Evolutionary conservation across 2,888 invertebrate species (phyloP), one percentile per base, ranked within the genome.

Genomic region (Ditula angustiorana): DNA sequence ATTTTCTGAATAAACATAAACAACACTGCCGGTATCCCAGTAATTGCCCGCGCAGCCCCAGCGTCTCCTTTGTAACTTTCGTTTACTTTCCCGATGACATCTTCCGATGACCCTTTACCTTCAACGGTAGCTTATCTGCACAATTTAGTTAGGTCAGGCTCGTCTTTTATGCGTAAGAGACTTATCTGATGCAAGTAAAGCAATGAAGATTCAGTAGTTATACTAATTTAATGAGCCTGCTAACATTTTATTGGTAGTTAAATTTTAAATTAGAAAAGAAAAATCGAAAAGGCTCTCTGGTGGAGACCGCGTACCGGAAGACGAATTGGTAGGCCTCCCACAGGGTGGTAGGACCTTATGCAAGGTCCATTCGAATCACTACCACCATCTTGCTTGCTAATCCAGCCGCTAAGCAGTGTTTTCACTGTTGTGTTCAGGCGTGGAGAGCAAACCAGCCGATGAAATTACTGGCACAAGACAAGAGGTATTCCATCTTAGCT

Each of bases 1-100:
- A 35, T 3, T 75, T 71, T 71, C 72, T 79, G 82, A 80, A 83
- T 83, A 82, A 82, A 83, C 81, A 81, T 81, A 78, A 73, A 72
- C 77, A 73, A 74, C 71, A 71, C 69, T 83, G 83, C 79, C 77
- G 74, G 76, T 76, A 73, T 75, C 75, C 75, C 74, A 77, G 77
- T 83, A 82, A 85, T 85, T 81, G 79, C 78, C 66, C 69, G 73
- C 69, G 57, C 60, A 69, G 71, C 64, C 68, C 64, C 41, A 52
- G 53, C 52, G 30, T 16, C 3, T 13, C 50, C 41, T 46, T 62
- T 56, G 35, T 55, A 49, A 41, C 47, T 56, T 56, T 62, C 56
- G 47, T 56, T 56, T 23, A 56, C 62, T 56, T 62, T 62, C 56
- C 47, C 37, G 62, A 62, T 62, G 56, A 16, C 49, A 28, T 35